These are phyloP conservation scores for Bothrops jararaca DNA, from an alignment of 2,113 vertebrate species.

Conservation along the genomic window DNA sequence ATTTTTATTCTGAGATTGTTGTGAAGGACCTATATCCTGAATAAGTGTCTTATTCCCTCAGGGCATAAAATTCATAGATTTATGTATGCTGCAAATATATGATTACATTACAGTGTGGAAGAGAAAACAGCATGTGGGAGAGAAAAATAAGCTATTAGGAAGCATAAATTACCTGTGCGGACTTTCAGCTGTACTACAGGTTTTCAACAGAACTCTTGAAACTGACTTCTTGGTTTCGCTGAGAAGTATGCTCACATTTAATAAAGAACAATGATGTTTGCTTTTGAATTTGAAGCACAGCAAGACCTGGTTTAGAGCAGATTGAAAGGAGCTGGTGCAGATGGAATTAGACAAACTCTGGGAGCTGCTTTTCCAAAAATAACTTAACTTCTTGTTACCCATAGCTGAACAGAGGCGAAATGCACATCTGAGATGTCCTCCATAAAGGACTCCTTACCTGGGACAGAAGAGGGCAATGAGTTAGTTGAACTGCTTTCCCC, in stretches of 20 bases:
- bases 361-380: constrained; percentile 61
- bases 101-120: neutral
- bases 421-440: constrained; percentile 2
- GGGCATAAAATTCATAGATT: neutral
- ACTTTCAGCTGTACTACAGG: constrained; percentile 32
- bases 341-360: constrained; percentile 62
- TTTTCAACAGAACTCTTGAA: constrained; percentile 53
- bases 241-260: constrained; percentile 31
- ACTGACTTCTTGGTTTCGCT: constrained; percentile 37
- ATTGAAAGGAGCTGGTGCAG: constrained; percentile 58
- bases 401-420: constrained; percentile 14
- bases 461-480: neutral
- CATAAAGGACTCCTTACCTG: neutral
- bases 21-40: neutral
- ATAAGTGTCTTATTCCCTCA: neutral
- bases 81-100: neutral
- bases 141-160: constrained; percentile 31
- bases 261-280: constrained; percentile 47
- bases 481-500: neutral
- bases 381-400: constrained; percentile 66
- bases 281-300: constrained; percentile 60
- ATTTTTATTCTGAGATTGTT: neutral
- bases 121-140: constrained; percentile 12
- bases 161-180: constrained; percentile 43
- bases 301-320: constrained; percentile 62